These are phyloP conservation scores for Seira sanloemensis DNA, from an alignment of 2,888 invertebrate species.

Conservation along the genomic window DNA sequence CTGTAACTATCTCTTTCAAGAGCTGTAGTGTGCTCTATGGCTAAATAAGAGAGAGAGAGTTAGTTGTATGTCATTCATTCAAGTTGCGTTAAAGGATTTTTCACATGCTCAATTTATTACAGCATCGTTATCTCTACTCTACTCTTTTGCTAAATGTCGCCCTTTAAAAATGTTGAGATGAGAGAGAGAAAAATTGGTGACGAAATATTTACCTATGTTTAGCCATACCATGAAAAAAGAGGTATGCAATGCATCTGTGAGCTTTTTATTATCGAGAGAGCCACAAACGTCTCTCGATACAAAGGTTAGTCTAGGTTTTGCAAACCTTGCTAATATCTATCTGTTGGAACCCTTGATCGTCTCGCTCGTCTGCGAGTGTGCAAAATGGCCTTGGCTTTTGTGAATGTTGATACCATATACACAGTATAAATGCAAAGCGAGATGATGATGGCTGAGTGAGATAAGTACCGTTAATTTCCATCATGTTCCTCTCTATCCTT, in stretches of 20 bases:
- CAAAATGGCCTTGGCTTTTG: background rate
- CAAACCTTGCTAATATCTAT: too few relatives aligned
- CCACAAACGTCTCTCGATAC: too few relatives aligned
- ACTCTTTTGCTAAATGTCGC: slow-evolving; percentile 5
- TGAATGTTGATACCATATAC: background rate
- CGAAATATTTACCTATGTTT: too few relatives aligned
- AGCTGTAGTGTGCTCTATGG: background rate
- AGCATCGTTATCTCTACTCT: slow-evolving; percentile 7
- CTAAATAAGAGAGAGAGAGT: slow-evolving; percentile 8
- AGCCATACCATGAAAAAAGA: too few relatives aligned
- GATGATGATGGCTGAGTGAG: background rate
- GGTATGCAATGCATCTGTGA: too few relatives aligned
- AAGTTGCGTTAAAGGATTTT: background rate
- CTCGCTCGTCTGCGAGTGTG: background rate
- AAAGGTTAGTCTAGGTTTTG: too few relatives aligned
- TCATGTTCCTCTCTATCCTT: background rate
- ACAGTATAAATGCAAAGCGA: too few relatives aligned
- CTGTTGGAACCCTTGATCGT: too few relatives aligned
- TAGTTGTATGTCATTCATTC: slow-evolving; percentile 29
- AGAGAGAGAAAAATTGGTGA: background rate
- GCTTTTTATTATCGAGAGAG: too few relatives aligned
- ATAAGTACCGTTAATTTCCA: background rate
- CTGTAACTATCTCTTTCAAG: background rate
- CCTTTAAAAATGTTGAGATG: background rate
- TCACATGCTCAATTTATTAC: slow-evolving; percentile 14